Base-by-base conservation (phyloP, 2,888 invertebrate species). In the Macroteleia sp. region DNA sequence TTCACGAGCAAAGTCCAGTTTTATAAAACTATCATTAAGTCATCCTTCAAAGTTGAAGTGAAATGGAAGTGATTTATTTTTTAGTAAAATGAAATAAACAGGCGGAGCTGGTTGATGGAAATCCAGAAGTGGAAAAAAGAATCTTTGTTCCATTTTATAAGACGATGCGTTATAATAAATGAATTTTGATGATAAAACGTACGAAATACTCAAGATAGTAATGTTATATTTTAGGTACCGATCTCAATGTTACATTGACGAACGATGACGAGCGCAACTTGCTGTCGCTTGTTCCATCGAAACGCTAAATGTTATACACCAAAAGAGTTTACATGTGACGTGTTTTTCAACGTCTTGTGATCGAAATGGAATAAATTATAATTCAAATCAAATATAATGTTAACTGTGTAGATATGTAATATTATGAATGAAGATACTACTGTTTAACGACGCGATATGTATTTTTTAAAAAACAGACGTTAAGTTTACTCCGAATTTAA, bases 201-300 rank as follows among this genome's bases (percentile, higher is more conserved):
- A 73, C 25, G 62, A 56, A 86, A 87, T 87, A 87, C 85, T 87
- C 86, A 84, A 79, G 66, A 83, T 80, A 85, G 83, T 86, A 82
- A 77, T 81, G 82, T 83, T 87, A 86, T 84, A 87, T 85, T 86
- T 87, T 86, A 87, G 81, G 82, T 85, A 85, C 76, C 82, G 87
- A 88, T 88, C 87, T 88, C 86, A 87, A 70, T 87, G 85, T 86
- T 83, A 77, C 61, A 67, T 42, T 52, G 73, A 75, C 50, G 61
- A 54, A 50, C 17, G 46, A 36, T 17, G 28, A 42, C 28, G 20
- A 52, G 59, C 50, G n/a, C n/a, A 17, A 48, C 20, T 44, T 44
- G 28, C 39, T 36, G 10, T 41, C 36, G 50, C n/a, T n/a, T n/a
- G n/a, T n/a, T n/a, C n/a, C n/a, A n/a, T n/a, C n/a, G n/a, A 79